phyloP scores from a whole-genome alignment of 2,797 vertebrate species.

The Sebastes kiyomatsui region DNA sequence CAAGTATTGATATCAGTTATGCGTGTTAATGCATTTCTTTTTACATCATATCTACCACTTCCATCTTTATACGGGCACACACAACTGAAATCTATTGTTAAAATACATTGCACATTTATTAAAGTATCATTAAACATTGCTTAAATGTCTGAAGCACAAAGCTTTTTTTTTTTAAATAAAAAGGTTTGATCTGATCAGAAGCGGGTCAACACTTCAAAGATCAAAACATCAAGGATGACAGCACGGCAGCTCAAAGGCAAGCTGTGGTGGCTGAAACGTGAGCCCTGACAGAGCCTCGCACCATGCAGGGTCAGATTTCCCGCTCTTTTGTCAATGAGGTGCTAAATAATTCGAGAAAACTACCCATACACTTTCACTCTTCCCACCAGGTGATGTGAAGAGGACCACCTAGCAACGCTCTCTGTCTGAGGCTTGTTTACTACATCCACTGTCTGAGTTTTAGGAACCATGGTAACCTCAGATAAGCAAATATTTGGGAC shows the following conservation, averaged over 20 bases:
- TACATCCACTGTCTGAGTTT: background rate
- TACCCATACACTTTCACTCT: conserved; percentile 62
- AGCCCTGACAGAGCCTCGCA: conserved; percentile 56
- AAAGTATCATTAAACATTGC: background rate
- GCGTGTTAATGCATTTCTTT: background rate
- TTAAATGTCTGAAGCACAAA: background rate
- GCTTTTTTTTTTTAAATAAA: background rate
- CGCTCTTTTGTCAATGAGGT: conserved; percentile 75
- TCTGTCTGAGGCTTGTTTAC: background rate
- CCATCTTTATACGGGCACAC: too few species aligned
- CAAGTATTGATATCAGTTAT: background rate
- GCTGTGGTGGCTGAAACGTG: conserved; percentile 68
- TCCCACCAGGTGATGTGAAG: conserved; percentile 40
- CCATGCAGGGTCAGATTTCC: conserved; percentile 73
- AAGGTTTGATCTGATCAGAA: background rate
- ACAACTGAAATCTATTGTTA: background rate
- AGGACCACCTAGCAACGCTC: background rate
- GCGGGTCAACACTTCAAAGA: conserved; percentile 38
- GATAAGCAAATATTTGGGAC: background rate
- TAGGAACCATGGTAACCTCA: background rate
- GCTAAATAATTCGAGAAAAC: conserved; percentile 83
- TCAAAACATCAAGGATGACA: conserved; percentile 67
- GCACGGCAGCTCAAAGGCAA: conserved; percentile 34
- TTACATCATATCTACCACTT: background rate
- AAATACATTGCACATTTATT: background rate